Evolutionary conservation across 2,888 invertebrate species (phyloP), one percentile per base, ranked within the genome.

Genomic region (Rhaphigaster nebulosa): DNA sequence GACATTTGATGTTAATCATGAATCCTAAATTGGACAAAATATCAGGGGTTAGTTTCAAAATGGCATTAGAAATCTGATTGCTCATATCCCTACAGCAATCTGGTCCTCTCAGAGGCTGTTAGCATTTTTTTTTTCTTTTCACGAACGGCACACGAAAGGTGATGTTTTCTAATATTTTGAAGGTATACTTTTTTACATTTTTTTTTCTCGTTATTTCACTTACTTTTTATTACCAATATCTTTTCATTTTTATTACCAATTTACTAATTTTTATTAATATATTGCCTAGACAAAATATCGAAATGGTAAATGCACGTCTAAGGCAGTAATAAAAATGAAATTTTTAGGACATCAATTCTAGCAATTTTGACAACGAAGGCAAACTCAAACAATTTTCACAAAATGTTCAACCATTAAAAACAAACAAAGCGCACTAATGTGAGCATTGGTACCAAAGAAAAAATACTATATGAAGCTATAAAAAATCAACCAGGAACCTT

Each of bases 1-100:
- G 70, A 38, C 70, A 76, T 76, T 84, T 84, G 84, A 84, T 45
- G 45, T 84, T 84, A 84, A 84, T 84, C 84, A 45, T 84, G 45
- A 45, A 84, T 84, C 45, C 84, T 50, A 84, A 84, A 45, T 84
- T 45, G 84, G 45, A 26, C 84, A n/a, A 84, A 84, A 84, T 84
- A 84, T 84, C 84, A 84, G 26, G 45, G 84, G 45, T 84, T 50
- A 45, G 41, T 41, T 45, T 84, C 45, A 41, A 45, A 50, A 84
- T 84, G 84, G 41, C 45, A 45, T 45, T 84, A 84, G 41, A 50
- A 84, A 84, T 84, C 84, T 50, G 45, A 84, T 84, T 45, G 84
- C 84, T 15, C 50, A 50, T 50, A 45, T 41, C 45, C 2, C n/a
- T 84, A 45, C 50, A n/a, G 45, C 45, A 41, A 84, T 45, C 45